Evolutionary conservation across 2,113 vertebrate genomes (phyloP).

Genomic region (Hymenochirus boettgeri): DNA sequence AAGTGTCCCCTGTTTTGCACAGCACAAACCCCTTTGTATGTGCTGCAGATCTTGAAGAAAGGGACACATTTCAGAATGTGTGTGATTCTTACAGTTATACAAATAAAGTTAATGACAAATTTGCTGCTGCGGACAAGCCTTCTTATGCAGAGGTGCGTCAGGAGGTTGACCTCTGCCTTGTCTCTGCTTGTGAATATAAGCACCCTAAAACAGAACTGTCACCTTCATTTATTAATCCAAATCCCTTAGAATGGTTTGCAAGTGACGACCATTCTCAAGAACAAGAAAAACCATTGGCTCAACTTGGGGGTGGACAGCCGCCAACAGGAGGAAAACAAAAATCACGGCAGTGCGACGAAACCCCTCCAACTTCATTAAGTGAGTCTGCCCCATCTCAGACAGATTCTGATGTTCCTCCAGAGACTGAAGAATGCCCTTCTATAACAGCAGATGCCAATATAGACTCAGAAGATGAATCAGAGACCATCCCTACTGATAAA

Average conservation of each 20-base stretch:
- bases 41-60: conserved; percentile 56
- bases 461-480: conserved; percentile 94
- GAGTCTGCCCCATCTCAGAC: conserved; percentile 90
- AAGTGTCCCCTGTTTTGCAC: conserved; percentile 56
- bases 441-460: conserved; percentile 96
- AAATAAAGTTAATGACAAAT: conserved; percentile 56
- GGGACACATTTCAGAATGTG: conserved; percentile 46
- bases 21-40: conserved; percentile 54
- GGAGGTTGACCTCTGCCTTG: conserved; percentile 88
- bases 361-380: conserved; percentile 86
- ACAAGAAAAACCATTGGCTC: conserved; percentile 74
- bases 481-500: conserved; percentile 92
- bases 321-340: conserved; percentile 81
- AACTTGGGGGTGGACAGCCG: conserved; percentile 72
- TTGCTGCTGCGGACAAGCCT: conserved; percentile 58
- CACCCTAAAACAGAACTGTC: conserved; percentile 94
- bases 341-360: conserved; percentile 85
- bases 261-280: conserved; percentile 73
- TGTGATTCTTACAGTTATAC: conserved; percentile 51
- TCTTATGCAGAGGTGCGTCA: conserved; percentile 70
- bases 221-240: conserved; percentile 95
- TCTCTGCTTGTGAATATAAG: conserved; percentile 88
- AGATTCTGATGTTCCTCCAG: conserved; percentile 87
- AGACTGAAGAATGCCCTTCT: conserved; percentile 92
- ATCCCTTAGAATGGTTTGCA: conserved; percentile 88